Conservation (phyloP, 2,888 invertebrate genomes). For the Ennomos fuscantarius region DNA sequence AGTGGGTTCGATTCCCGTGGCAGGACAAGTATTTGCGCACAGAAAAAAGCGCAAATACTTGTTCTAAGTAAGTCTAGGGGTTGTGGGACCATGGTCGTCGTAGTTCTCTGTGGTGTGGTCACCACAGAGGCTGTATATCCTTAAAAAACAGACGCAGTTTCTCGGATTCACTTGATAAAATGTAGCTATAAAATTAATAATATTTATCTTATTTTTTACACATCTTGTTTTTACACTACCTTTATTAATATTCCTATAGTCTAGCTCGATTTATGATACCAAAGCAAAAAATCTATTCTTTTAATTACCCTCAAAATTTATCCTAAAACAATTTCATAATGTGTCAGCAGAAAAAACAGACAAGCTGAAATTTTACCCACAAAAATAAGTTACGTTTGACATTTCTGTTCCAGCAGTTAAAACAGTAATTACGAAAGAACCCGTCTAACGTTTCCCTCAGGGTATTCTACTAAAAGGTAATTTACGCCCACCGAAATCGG, state of each 20-base stretch:
- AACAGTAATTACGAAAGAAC: constrained; percentile 80
- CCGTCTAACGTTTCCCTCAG: constrained; percentile 80
- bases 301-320: constrained; percentile 35
- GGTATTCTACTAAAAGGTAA: constrained; percentile 80
- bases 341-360: constrained; percentile 42
- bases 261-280: neutral
- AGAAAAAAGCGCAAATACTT: too few species aligned
- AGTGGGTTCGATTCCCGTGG: too few species aligned
- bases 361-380: constrained; percentile 61
- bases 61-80: too few species aligned
- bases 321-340: constrained; percentile 36
- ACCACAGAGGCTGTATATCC: too few species aligned
- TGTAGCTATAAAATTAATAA: neutral
- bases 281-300: neutral
- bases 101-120: too few species aligned
- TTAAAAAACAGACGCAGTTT: too few species aligned
- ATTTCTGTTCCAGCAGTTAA: constrained; percentile 79
- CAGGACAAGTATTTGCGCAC: too few species aligned
- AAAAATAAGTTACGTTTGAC: constrained; percentile 78
- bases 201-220: neutral
- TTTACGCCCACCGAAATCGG: constrained; percentile 78
- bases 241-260: too few species aligned
- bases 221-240: too few species aligned
- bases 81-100: too few species aligned
- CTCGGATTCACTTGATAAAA: too few species aligned